Evolutionary conservation across 1,140 invertebrate genomes (phyloP), one percentile per base, ranked within the genome.

Genomic region (Drosophila kohkoa): DNA sequence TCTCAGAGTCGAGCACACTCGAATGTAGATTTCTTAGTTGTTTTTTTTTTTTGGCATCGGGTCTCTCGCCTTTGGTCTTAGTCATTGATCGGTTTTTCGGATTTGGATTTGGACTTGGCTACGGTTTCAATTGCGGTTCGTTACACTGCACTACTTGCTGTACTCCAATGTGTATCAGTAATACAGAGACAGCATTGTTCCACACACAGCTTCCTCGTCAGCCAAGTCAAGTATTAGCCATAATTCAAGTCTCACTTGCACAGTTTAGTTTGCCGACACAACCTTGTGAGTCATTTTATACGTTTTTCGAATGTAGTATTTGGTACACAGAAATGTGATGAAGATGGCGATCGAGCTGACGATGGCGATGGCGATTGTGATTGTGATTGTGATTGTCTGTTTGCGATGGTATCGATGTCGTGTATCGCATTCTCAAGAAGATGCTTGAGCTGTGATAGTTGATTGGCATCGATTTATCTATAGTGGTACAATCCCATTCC

Each of bases 381-480:
- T 59, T 46, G 38, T 25, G 63, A 35, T 59, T 60, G 45, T 15
- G 45, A n/a, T 41, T 10, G 35, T 38, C 20, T 25, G 20, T 25
- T 25, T 25, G 13, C 32, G 62, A 41, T 59, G 69, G 15, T 57
- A 41, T 74, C 71, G 71, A 74, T 74, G 38, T 68, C 71, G 65
- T 74, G 54, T 48, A 49, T 49, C 48, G 43, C 54, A 75, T 62
- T 66, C 70, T 59, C 59, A 38, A 65, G 74, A 73, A 85, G 81
- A 83, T 83, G 75, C 82, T 86, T 87, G 82, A 86, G 48, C 69
- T 80, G 80, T 80, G 81, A 80, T 83, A 73, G 68, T 73, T 80
- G 81, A 83, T 83, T 83, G 81, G 81, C 81, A 59, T 71, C 64
- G 62, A 77, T 77, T 80, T 73, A 57, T 79, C 62, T 75, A 11